Conservation (phyloP, 2,888 invertebrate genomes). For the Unio delphinus region DNA sequence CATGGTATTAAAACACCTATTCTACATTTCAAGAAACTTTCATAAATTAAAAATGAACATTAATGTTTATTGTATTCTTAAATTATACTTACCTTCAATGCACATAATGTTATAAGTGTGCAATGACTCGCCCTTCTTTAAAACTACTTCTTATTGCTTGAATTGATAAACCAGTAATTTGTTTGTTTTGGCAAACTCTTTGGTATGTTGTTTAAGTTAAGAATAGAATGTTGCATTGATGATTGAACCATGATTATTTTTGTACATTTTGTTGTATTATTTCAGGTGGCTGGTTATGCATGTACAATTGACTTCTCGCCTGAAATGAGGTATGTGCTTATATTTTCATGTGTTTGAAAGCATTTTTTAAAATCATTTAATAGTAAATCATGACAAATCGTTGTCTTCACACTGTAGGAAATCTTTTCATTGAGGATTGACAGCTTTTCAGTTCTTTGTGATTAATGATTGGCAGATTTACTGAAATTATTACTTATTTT, state of each 20-base stretch:
- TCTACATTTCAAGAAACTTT: too few relatives aligned
- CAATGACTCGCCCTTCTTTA: too few relatives aligned
- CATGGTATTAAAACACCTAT: too few relatives aligned
- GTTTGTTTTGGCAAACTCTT: too few relatives aligned
- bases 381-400: neutral
- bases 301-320: slow-evolving; percentile 97
- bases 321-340: slow-evolving; percentile 88
- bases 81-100: too few relatives aligned
- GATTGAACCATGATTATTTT: neutral
- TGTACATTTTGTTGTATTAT: slow-evolving; percentile 12
- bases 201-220: too few relatives aligned
- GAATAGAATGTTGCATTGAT: too few relatives aligned
- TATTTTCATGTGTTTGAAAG: neutral
- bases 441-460: neutral
- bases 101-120: too few relatives aligned
- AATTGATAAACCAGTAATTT: too few relatives aligned
- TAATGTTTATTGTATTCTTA: too few relatives aligned
- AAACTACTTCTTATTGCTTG: too few relatives aligned
- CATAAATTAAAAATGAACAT: too few relatives aligned
- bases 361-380: neutral
- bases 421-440: neutral
- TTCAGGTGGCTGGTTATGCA: slow-evolving; percentile 91
- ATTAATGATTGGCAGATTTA: neutral
- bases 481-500: neutral
- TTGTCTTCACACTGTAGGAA: neutral